phyloP scores from a whole-genome alignment of 2,113 vertebrate species.

The Cervus canadensis region DNA sequence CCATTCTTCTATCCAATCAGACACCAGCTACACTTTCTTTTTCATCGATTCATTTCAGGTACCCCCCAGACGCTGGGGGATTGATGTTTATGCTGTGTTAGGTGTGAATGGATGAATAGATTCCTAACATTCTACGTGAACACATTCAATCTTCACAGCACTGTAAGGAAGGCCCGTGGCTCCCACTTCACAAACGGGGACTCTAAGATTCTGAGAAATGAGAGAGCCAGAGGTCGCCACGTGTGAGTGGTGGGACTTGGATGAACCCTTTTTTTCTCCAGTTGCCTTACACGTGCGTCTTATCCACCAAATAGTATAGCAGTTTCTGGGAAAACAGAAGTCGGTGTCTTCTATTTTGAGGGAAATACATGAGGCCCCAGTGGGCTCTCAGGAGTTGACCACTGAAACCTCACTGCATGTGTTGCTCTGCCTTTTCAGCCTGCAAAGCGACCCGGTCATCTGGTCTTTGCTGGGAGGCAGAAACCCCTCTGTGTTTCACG shows the following conservation, averaged over 20 bases:
- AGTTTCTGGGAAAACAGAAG: not conserved
- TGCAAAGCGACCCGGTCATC: not conserved
- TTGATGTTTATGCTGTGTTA: not conserved
- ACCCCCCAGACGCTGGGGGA: fast-evolving
- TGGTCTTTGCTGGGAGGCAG: not conserved
- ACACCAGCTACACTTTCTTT: not conserved
- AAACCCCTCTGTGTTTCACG: not conserved
- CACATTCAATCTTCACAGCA: fast-evolving
- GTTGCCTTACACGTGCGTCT: fast-evolving
- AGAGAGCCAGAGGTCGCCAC: not conserved
- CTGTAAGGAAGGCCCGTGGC: fast-evolving
- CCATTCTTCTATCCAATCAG: not conserved
- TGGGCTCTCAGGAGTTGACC: not conserved
- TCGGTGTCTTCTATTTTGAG: not conserved
- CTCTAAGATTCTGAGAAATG: not conserved
- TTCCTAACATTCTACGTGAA: fast-evolving
- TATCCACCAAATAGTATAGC: not conserved
- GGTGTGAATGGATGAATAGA: not conserved
- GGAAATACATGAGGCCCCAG: not conserved
- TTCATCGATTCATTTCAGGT: not conserved
- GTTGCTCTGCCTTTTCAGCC: not conserved
- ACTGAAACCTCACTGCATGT: fast-evolving
- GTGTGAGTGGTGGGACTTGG: fast-evolving
- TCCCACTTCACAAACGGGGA: not conserved
- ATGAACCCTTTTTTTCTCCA: not conserved